These are phyloP conservation scores for Dreissena polymorpha DNA, from an alignment of 1,140 invertebrate genomes.

Conservation along the genomic window DNA sequence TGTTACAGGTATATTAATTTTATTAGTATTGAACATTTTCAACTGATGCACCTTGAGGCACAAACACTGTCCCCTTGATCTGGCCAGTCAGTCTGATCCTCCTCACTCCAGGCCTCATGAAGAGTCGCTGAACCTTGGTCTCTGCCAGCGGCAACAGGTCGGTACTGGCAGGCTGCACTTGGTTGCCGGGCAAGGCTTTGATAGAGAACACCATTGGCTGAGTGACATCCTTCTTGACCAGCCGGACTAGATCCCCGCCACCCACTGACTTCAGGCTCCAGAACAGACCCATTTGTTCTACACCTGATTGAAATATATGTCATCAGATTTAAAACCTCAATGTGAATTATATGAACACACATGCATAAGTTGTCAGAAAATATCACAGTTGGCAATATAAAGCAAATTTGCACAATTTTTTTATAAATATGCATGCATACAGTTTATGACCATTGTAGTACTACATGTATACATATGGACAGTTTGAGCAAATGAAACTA, in stretches of 20 bases:
- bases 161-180: not conserved
- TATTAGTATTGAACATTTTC: not conserved
- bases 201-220: conserved; percentile 16
- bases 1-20: not conserved
- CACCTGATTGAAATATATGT: conserved; percentile 24
- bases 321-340: not conserved
- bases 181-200: conserved; percentile 12
- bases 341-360: not conserved
- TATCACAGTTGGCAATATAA: not conserved
- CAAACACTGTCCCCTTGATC: conserved; percentile 26
- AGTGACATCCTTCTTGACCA: conserved; percentile 26
- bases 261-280: conserved; percentile 35
- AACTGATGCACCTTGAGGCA: conserved; percentile 27
- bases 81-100: conserved; percentile 16
- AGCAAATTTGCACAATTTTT: not conserved
- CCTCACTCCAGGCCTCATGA: conserved; percentile 9
- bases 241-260: not conserved
- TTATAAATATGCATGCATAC: not conserved
- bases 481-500: not conserved
- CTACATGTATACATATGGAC: not conserved
- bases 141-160: not conserved
- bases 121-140: conserved; percentile 13
- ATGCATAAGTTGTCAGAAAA: not conserved
- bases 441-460: not conserved
- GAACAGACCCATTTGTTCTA: conserved; percentile 42